Percentiles rank a stretch among this genome's conserved stretches.
These are phyloP conservation scores for Drosophila algonquin DNA, from an alignment of 2,888 invertebrate genomes.

Conservation along the genomic window DNA sequence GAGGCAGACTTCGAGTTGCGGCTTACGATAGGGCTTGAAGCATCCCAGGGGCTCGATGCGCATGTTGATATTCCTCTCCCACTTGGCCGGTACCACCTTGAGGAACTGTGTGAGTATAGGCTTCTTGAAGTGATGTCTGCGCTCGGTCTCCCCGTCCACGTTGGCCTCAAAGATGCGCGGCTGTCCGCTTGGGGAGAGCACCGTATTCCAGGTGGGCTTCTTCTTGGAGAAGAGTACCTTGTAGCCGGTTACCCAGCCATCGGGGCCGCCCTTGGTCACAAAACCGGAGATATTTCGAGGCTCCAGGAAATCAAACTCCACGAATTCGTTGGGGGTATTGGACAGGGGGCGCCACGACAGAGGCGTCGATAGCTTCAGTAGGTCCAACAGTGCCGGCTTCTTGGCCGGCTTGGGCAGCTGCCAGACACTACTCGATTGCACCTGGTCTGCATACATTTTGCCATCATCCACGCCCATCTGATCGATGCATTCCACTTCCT, in stretches of 20 bases:
- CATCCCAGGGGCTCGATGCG: conserved; percentile 92
- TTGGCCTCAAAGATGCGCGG: conserved; percentile 89
- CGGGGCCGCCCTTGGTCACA: conserved; percentile 88
- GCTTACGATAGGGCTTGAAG: conserved; percentile 89
- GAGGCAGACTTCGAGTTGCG: neutral
- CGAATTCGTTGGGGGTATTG: conserved; percentile 88
- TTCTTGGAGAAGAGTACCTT: conserved; percentile 90
- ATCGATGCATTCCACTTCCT: conserved; percentile 86
- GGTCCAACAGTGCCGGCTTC: conserved; percentile 75
- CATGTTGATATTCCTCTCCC: conserved; percentile 90
- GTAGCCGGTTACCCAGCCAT: conserved; percentile 91
- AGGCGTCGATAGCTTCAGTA: conserved; percentile 81
- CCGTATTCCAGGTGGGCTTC: conserved; percentile 88
- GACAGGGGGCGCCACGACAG: conserved; percentile 88
- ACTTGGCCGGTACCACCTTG: conserved; percentile 89
- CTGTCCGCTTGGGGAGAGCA: conserved; percentile 85
- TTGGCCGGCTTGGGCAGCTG: conserved; percentile 72
- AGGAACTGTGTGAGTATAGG: conserved; percentile 90
- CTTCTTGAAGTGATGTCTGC: conserved; percentile 88
- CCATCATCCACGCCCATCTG: conserved; percentile 89
- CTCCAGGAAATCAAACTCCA: conserved; percentile 91
- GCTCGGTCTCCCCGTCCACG: conserved; percentile 87
- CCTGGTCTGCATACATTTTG: conserved; percentile 87
- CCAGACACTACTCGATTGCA: conserved; percentile 84
- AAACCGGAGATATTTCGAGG: conserved; percentile 91